Percentiles rank a stretch among this genome's conserved stretches.
Conservation (phyloP, 2,888 invertebrate species). For the Phyto melanocephala region DNA sequence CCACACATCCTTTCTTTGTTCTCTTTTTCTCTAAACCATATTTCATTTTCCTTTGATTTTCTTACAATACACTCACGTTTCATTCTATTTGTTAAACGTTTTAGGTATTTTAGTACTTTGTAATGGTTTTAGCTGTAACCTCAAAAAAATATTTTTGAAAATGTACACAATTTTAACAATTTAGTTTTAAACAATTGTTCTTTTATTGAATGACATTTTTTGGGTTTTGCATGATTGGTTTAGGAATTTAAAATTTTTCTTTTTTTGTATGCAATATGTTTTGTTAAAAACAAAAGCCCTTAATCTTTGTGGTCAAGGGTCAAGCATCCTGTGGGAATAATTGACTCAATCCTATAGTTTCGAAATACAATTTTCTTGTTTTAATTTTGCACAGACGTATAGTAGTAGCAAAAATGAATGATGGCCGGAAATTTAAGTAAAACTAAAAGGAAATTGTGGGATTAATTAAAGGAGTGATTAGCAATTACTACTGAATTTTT, state of each 20-base stretch:
- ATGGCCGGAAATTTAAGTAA: conserved; percentile 28
- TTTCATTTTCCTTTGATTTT: conserved; percentile 11
- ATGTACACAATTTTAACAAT: not conserved
- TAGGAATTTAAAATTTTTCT: not conserved
- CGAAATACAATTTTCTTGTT: not conserved
- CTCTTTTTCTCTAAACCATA: not conserved
- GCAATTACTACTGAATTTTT: conserved; percentile 36
- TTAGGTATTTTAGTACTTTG: too few species aligned
- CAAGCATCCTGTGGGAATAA: conserved; percentile 25
- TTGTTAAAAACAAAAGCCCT: conserved; percentile 12
- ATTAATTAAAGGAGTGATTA: conserved; percentile 11
- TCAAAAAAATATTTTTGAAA: conserved; percentile 25
- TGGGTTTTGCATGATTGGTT: conserved; percentile 48
- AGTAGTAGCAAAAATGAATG: not conserved
- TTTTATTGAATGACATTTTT: conserved; percentile 14
- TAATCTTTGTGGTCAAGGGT: conserved; percentile 43
- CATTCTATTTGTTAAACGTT: too few species aligned
- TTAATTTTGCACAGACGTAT: not conserved
- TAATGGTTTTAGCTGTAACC: conserved; percentile 25
- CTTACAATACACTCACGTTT: not conserved
- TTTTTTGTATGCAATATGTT: not conserved
- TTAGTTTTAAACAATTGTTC: conserved; percentile 18
- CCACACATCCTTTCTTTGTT: conserved; percentile 64
- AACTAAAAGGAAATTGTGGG: not conserved
- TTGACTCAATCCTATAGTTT: conserved; percentile 13